Evolutionary conservation across 2,888 invertebrate genomes (phyloP).

Genomic region (Cylloceria caligata): DNA sequence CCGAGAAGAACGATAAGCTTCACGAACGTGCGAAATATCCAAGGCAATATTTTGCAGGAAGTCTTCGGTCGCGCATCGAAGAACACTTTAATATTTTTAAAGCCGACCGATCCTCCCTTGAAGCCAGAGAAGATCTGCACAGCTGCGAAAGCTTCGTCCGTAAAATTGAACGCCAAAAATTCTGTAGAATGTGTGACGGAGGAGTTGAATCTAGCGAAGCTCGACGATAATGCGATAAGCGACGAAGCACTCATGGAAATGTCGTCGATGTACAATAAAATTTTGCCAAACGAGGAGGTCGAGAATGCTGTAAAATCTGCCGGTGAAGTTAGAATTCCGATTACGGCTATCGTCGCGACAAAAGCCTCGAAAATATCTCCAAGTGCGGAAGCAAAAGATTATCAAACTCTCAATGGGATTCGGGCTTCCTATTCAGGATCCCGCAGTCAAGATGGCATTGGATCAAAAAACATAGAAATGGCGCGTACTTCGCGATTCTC

Average conservation of each 20-base stretch:
- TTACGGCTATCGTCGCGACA: conserved; percentile 28
- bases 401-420: conserved; percentile 2
- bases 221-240: conserved; percentile 69
- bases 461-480: neutral
- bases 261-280: conserved; percentile 75
- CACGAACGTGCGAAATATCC: conserved; percentile 66
- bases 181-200: conserved; percentile 19
- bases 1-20: conserved; percentile 64
- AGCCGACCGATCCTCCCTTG: conserved; percentile 66
- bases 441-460: neutral
- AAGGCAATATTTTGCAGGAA: conserved; percentile 71
- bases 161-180: conserved; percentile 49
- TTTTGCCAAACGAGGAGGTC: conserved; percentile 64
- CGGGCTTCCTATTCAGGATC: conserved; percentile 1
- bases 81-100: conserved; percentile 73
- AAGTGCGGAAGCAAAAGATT: conserved; percentile 10
- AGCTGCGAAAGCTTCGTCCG: conserved; percentile 9
- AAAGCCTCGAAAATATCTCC: conserved; percentile 23
- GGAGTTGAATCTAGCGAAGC: conserved; percentile 63
- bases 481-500: conserved; percentile 8
- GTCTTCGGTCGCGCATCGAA: conserved; percentile 68
- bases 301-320: conserved; percentile 10
- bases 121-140: conserved; percentile 57
- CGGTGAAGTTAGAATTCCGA: conserved; percentile 9
- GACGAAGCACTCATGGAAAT: conserved; percentile 75